Percentiles rank a stretch among this genome's conserved stretches.
Evolutionary conservation across 2,797 vertebrate genomes (phyloP).

Genomic region (Enteromius fasciolatus): DNA sequence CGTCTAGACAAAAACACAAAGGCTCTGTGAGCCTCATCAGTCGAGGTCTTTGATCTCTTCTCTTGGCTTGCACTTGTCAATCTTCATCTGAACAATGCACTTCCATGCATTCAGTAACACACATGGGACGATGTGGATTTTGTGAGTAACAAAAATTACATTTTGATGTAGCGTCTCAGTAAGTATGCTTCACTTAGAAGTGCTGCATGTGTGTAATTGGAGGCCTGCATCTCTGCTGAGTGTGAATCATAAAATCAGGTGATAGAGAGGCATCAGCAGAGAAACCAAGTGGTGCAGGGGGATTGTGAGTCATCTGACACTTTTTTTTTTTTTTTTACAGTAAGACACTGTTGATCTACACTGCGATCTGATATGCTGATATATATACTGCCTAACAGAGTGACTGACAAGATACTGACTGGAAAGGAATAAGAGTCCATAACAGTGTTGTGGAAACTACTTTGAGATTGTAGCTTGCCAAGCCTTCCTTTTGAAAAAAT

Average conservation of each 20-base stretch:
- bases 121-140: slow-evolving; percentile 23
- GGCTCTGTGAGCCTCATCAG: slow-evolving; percentile 57
- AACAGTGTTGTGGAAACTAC: slow-evolving; percentile 18
- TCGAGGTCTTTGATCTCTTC: slow-evolving; percentile 62
- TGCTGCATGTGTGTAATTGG: slow-evolving; percentile 24
- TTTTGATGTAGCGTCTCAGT: neutral
- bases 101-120: no score
- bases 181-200: slow-evolving; percentile 14
- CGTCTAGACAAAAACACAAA: slow-evolving; percentile 64
- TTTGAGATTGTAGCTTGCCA: slow-evolving; percentile 23
- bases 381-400: slow-evolving; percentile 43
- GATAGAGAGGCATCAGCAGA: slow-evolving; percentile 39
- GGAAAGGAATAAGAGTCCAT: slow-evolving; percentile 18
- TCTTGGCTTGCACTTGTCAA: slow-evolving; percentile 60
- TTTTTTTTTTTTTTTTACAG: slow-evolving; percentile 25
- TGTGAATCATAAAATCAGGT: slow-evolving; percentile 38
- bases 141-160: slow-evolving; percentile 26
- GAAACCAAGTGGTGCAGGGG: slow-evolving; percentile 39
- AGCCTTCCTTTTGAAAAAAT: neutral
- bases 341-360: slow-evolving; percentile 38
- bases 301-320: slow-evolving; percentile 48
- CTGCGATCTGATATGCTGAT: slow-evolving; percentile 45
- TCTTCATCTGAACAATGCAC: slow-evolving; percentile 60
- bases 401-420: slow-evolving; percentile 50
- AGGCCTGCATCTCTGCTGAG: slow-evolving; percentile 41